Conservation (phyloP, 1,140 invertebrate genomes). For the Cryptotermes secundus region DNA sequence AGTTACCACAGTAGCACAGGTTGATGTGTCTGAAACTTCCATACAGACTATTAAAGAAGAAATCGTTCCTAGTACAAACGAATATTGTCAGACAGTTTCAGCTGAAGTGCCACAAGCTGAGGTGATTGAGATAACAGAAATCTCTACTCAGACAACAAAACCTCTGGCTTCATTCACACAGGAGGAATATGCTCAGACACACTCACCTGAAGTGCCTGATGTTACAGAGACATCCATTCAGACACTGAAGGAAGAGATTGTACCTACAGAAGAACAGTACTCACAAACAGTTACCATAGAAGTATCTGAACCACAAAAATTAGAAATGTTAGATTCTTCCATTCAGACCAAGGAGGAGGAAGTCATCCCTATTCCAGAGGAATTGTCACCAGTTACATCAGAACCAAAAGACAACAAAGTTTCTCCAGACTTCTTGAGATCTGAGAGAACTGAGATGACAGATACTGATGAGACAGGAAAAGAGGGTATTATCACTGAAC, state of each 20-base stretch:
- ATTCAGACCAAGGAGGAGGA: slow-evolving; percentile 3
- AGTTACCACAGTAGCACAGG: slow-evolving; percentile 36
- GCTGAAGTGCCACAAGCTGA: not conserved
- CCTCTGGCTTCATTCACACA: not conserved
- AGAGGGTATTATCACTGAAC: not conserved
- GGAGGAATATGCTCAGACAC: slow-evolving; percentile 24
- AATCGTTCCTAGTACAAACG: not conserved
- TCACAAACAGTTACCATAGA: slow-evolving; percentile 7
- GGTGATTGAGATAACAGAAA: not conserved
- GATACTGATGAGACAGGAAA: not conserved
- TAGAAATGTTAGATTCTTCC: slow-evolving; percentile 23
- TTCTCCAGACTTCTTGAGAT: no score
- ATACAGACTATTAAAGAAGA: slow-evolving; percentile 24
- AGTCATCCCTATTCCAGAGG: not conserved
- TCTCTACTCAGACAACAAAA: not conserved
- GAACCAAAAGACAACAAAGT: not conserved
- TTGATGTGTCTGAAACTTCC: slow-evolving; percentile 46
- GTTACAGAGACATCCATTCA: slow-evolving; percentile 18
- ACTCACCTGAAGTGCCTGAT: slow-evolving; percentile 7
- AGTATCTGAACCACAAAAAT: not conserved
- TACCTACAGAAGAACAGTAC: slow-evolving; percentile 19
- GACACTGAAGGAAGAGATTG: slow-evolving; percentile 20
- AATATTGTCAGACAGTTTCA: slow-evolving; percentile 6
- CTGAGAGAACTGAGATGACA: not conserved
- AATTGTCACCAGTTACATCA: not conserved